Conservation (phyloP, 2,888 invertebrate species). For the Lacanobia wlatinum region DNA sequence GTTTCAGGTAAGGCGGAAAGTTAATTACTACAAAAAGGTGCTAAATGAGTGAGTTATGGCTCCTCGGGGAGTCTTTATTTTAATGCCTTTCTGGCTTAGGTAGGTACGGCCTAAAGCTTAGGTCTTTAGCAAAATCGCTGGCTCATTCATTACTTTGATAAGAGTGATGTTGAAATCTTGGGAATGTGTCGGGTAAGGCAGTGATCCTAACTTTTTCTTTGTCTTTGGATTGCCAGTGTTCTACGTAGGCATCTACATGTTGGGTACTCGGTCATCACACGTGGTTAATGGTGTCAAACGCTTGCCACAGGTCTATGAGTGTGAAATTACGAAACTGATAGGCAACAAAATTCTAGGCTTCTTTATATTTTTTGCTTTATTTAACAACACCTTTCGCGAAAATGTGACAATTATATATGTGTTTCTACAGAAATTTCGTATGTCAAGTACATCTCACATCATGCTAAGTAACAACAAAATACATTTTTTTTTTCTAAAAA, state of each 20-base stretch:
- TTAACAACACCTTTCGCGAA: background rate
- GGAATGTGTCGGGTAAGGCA: background rate
- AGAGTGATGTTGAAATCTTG: constrained; percentile 10
- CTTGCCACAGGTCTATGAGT: background rate
- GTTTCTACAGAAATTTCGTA: no score
- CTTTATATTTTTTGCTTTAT: background rate
- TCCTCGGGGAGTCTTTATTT: constrained; percentile 8
- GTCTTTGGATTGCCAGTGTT: background rate
- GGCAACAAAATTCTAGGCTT: background rate
- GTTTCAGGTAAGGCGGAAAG: constrained; percentile 53
- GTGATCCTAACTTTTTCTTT: background rate
- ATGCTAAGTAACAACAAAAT: no score
- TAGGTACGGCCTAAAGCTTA: constrained; percentile 8
- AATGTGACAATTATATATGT: background rate
- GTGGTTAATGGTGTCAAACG: background rate
- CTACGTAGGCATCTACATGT: background rate
- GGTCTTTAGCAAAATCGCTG: constrained; percentile 7
- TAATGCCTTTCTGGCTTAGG: constrained; percentile 19
- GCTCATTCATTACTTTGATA: constrained; percentile 35
- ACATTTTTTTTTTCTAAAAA: no score
- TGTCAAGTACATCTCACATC: no score
- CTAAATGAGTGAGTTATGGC: constrained; percentile 34
- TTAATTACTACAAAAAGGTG: constrained; percentile 38
- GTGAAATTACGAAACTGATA: background rate
- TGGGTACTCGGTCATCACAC: background rate